Evolutionary conservation across 2,888 invertebrate species (phyloP), one percentile per base, ranked within the genome.

Genomic region (Ligdia adustata): DNA sequence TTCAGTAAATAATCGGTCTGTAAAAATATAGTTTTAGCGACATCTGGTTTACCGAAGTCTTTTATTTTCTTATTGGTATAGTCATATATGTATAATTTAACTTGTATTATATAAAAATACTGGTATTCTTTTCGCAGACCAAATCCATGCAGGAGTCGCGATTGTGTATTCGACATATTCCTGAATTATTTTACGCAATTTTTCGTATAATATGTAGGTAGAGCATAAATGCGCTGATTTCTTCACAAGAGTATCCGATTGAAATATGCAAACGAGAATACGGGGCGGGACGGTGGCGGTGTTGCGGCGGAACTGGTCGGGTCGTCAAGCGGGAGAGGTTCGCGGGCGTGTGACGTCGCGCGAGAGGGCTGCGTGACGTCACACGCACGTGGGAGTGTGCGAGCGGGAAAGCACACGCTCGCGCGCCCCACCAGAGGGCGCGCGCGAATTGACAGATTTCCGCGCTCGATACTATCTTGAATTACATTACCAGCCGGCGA

Each of bases 391-490:
- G 86, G 82, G 80, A 65, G 82, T 72, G 79, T 57, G 75, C 70
- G 80, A 82, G 62, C 63, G 76, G 66, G 85, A 61, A 60, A 62
- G 64, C 58, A 57, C 66, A 66, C 12, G 9, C 45, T 9, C 64
- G 39, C 56, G 58, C 59, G 52, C 62, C 65, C 57, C 66, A 62
- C 68, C 69, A 67, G 66, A 74, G 79, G 78, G 80, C 69, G 82
- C 80, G 75, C 80, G 77, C 80, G 77, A 80, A 79, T 79, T 82
- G 78, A 82, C 82, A 82, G 80, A 79, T 81, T 77, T 80, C 75
- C 79, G 71, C 85, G 84, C 77, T 85, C 84, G 80, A 86, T 86
- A 85, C 82, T 71, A 83, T 84, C 84, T 83, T 72, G 79, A 77
- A 80, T 79, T 71, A 76, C 74, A 81, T 81, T 84, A 82, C 75